Evolutionary conservation across 2,888 invertebrate genomes (phyloP).

Genomic region (Eilema griseolum): DNA sequence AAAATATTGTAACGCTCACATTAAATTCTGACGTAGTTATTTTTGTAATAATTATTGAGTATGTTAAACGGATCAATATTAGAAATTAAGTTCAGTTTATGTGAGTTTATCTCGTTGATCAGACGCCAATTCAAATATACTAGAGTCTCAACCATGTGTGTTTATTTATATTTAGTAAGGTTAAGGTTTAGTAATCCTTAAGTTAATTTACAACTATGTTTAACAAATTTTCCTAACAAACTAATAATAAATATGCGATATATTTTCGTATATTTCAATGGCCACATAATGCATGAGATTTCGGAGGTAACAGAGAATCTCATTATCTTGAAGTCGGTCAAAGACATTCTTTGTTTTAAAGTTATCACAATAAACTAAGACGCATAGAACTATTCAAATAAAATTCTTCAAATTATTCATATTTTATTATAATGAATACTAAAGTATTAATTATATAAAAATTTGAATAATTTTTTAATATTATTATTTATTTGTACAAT

Average conservation of each 20-base stretch:
- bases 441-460: neutral
- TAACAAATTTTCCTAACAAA: too few species aligned
- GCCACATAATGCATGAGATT: neutral
- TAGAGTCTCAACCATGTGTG: neutral
- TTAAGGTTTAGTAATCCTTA: too few species aligned
- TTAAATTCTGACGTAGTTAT: neutral
- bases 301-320: neutral
- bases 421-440: too few species aligned
- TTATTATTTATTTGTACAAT: neutral
- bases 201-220: too few species aligned
- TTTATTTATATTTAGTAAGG: too few species aligned
- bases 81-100: neutral
- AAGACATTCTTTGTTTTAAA: neutral
- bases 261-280: neutral
- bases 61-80: too few species aligned
- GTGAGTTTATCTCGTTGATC: neutral
- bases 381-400: too few species aligned
- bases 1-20: neutral
- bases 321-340: neutral
- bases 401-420: too few species aligned
- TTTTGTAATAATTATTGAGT: neutral
- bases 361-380: neutral
- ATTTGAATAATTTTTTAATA: neutral
- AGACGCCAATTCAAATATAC: neutral
- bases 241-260: neutral